phyloP scores from a whole-genome alignment of 2,797 vertebrate species.

The Choloepus didactylus region DNA sequence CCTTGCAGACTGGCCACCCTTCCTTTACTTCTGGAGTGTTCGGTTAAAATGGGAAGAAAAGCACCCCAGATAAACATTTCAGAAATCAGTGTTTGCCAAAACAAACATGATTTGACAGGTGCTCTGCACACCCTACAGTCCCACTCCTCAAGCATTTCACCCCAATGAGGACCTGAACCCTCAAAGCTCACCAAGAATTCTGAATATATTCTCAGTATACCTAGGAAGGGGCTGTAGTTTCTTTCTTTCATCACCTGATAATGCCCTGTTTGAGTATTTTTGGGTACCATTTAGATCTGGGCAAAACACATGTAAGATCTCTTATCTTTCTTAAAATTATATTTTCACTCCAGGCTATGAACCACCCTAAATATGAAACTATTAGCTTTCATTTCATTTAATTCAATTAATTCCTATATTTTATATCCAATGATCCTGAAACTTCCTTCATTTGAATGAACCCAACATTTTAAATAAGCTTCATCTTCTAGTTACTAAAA shows the following conservation, averaged over 20 bases:
- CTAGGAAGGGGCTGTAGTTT: not conserved
- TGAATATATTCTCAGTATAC: not conserved
- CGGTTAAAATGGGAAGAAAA: not conserved
- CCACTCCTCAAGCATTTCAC: not conserved
- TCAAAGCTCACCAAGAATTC: not conserved
- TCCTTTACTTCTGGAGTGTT: not conserved
- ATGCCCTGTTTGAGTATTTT: constrained; percentile 31
- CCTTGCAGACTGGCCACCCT: not conserved
- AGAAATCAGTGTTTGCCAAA: not conserved
- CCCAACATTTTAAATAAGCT: not conserved
- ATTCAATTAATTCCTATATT: not conserved
- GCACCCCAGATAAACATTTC: not conserved
- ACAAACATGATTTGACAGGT: not conserved
- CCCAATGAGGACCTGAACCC: not conserved
- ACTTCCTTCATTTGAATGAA: not conserved
- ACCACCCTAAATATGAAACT: not conserved
- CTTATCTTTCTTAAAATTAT: constrained; percentile 5
- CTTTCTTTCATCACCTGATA: not conserved
- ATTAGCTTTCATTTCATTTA: not conserved
- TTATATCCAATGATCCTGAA: constrained; percentile 28
- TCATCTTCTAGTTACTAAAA: not conserved
- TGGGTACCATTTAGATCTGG: not conserved
- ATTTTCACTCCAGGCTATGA: not conserved
- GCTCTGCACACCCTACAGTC: not conserved
- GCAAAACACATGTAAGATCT: not conserved